Base-by-base conservation (phyloP, 2,888 invertebrate genomes). In the Pandemis corylana region DNA sequence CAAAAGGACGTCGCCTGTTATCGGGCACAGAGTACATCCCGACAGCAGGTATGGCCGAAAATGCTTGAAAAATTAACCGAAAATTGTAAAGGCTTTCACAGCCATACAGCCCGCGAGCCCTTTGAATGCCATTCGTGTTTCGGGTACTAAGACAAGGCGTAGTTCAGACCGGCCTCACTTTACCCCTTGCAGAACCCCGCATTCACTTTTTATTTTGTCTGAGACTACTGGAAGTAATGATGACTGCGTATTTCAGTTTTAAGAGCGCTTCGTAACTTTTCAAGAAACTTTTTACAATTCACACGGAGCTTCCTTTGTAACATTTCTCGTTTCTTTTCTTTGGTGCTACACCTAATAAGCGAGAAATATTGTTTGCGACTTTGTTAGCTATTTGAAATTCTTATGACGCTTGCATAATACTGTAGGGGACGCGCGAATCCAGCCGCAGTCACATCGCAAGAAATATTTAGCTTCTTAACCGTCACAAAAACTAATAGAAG, bases 261-360 rank as follows among this genome's bases (percentile, higher is more conserved):
- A 64, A 65, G 44, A 71, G 71, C 71, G 71, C 56, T 65, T 44
- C 44, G 71, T 46, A 65, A 56, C 64, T 65, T 71, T 64, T 71
- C 12, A 56, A 56, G 41, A 42, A 71, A 71, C 64, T 71, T 71
- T 51, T 64, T 71, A 28, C 56, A 64, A 56, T 44, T 64, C 71
- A 36, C 36, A 71, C 62, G 13, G 28, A 5, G 68, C 62, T 62
- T 15, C 56, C n/a, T 56, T 71, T 65, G 64, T 64, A 63, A 63
- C 49, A 28, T 64, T 64, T 44, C 42, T 56, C 56, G 53, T 20
- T 64, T 44, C 42, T 64, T 51, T 62, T 28, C 71, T 65, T 71
- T 71, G 64, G 56, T n/a, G 53, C 41, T 44, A 5, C 70, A 13
- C n/a, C 64, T 71, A 71, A 71, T 71, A 71, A 65, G 71, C 28